Evolutionary conservation across 2,797 vertebrate genomes (phyloP), one percentile per base, ranked within the genome.

Genomic region (Tauraco hartlaubi): DNA sequence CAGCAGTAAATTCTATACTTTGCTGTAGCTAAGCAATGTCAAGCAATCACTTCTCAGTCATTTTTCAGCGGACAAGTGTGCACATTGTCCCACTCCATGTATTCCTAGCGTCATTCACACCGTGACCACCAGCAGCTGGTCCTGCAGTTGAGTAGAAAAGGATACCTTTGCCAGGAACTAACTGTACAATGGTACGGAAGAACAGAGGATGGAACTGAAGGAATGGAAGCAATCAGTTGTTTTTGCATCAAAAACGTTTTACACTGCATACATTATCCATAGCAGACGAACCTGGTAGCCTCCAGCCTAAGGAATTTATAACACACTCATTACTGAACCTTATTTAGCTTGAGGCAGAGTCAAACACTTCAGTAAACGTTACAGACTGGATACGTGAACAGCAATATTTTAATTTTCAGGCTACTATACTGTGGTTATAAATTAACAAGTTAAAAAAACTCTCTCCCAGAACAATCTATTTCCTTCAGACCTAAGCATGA

Each of bases 271-370:
- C 19, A 77, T 90, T 87, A 85, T 29, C 76, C 37, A 13, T 0
- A 87, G 92, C 59, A 76, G 41, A 84, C 79, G 67, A 96, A 67
- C 17, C 15, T 81, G 59, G 67, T 73, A 75, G 54, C 75, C 46
- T 88, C 73, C 88, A 78, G 76, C 69, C 73, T 66, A 56, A 94
- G 80, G 69, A 95, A 86, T 94, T 94, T 88, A 76, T 46, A 91
- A 62, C 63, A 74, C 15, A 7, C 56, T 88, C 59, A 59, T 91
- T 95, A 82, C 88, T 79, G 90, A 84, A 61, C 61, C 64, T 86
- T 75, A 82, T 88, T 96, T 93, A 94, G 80, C 62, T 90, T 64
- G 61, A 83, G 92, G 83, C 68, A 59, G 68, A 85, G 78, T 43
- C 75, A 75, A 90, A 69, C 46, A 76, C 80, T 94, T 79, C 43